Evolutionary conservation across 2,113 vertebrate species (phyloP).

Genomic region (Aegotheles bennettii): DNA sequence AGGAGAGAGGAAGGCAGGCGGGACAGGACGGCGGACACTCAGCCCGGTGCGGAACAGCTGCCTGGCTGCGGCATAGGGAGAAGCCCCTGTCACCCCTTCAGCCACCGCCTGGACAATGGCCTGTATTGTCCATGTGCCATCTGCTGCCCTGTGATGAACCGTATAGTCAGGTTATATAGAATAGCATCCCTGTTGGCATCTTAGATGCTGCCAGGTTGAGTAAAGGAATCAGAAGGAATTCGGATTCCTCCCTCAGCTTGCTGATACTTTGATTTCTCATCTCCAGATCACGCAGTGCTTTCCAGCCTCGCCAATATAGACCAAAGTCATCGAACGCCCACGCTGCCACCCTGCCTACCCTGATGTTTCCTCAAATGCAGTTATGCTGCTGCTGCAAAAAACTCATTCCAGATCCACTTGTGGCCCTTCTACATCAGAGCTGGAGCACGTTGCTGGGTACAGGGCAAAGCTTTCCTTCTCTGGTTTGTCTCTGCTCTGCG

Average conservation of each 20-base stretch:
- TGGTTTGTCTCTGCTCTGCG: background rate
- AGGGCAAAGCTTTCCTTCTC: background rate
- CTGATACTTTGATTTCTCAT: background rate
- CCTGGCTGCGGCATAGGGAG: rapidly evolving
- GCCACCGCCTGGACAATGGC: too few relatives aligned
- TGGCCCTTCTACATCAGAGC: background rate
- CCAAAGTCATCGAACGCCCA: background rate
- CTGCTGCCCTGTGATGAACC: background rate
- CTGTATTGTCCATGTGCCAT: rapidly evolving
- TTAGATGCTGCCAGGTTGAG: background rate
- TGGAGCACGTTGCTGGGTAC: background rate
- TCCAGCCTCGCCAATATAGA: rapidly evolving
- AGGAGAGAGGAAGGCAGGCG: too few relatives aligned
- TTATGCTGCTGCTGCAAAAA: background rate
- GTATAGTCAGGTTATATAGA: rapidly evolving
- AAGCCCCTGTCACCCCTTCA: rapidly evolving
- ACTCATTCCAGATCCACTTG: background rate
- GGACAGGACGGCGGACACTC: rapidly evolving
- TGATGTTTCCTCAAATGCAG: background rate
- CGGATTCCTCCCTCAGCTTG: background rate
- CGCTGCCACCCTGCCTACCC: background rate
- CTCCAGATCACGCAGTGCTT: background rate
- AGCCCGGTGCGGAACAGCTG: background rate
- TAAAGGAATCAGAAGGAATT: rapidly evolving
- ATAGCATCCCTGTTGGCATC: background rate